These are phyloP conservation scores for Semicossyphus pulcher DNA, from an alignment of 2,113 vertebrate species.

Conservation along the genomic window DNA sequence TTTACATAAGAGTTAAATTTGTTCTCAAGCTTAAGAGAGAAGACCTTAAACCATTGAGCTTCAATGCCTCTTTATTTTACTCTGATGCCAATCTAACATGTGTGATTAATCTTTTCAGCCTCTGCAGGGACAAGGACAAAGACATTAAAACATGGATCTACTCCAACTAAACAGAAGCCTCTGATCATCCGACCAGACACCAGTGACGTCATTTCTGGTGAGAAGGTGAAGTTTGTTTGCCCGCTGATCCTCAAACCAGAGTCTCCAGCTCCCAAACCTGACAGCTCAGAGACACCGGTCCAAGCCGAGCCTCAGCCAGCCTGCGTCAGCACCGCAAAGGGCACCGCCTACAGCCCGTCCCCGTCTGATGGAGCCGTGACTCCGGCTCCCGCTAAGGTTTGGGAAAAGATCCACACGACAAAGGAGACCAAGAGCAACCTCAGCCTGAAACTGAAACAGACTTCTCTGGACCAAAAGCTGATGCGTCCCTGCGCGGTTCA, in stretches of 20 bases:
- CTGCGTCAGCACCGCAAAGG: constrained; percentile 56
- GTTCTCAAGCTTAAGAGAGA: too few relatives aligned
- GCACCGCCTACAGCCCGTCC: constrained; percentile 59
- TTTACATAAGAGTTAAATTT: too few relatives aligned
- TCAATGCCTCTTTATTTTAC: not conserved
- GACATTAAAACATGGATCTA: not conserved
- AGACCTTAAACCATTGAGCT: too few relatives aligned
- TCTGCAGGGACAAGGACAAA: constrained; percentile 9
- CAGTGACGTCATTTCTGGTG: not conserved
- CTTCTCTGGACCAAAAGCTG: constrained; percentile 61
- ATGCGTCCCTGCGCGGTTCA: constrained; percentile 70
- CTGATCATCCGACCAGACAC: constrained; percentile 38
- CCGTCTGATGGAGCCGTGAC: constrained; percentile 49
- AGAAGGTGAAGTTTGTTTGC: constrained; percentile 59
- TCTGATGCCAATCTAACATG: not conserved
- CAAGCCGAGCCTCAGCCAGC: constrained; percentile 60
- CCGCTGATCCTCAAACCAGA: constrained; percentile 52
- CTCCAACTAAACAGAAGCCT: constrained; percentile 31
- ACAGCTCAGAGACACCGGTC: constrained; percentile 9
- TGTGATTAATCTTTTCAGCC: constrained; percentile 3
- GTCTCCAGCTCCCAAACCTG: not conserved
- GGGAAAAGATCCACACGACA: constrained; percentile 30
- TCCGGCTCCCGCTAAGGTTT: constrained; percentile 29
- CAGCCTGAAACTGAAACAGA: constrained; percentile 66
- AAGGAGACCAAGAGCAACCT: constrained; percentile 50